Base-by-base conservation (phyloP, 2,888 invertebrate species). In the Cephus sareptanus region DNA sequence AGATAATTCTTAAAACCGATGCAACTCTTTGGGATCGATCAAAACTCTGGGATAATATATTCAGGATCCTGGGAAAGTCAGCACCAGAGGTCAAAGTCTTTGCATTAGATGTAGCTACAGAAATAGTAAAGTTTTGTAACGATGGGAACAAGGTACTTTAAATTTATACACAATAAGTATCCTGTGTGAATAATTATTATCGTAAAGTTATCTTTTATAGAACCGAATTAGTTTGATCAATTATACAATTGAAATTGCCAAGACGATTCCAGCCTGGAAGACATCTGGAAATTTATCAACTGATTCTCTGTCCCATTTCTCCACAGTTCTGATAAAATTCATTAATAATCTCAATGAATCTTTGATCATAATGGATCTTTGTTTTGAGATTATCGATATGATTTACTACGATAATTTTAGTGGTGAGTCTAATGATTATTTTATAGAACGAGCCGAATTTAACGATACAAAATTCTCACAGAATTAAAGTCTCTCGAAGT, bases 371-470 rank as follows among this genome's bases (percentile, higher is more conserved):
- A 82, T 80, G 9, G 83, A 88, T 79, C 83, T 90, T 33, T 89
- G 87, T 78, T 87, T 89, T 69, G 84, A 85, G 77, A 75, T 89
- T n/a, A 82, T 90, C 30, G 83, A 89, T 79, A 76, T 86, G 12
- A 82, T 87, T 34, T 78, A 83, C 71, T 80, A 34, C 31, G 33
- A 83, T 31, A 84, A 82, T 75, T 75, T 85, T 73, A 77, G 84
- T 11, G 80, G 90, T 89, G 83, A 85, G 84, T 85, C 31, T 56
- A 68, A 31, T n/a, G 33, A 71, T 31, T 71, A 71, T 71, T 34
- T 33, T 34, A 71, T 71, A 71, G 56, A 71, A 71, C 1, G 11
- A 71, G 1, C 31, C 34, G 0, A 71, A 30, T 33, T 71, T 9
- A 33, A 23, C 11, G 9, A 23, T 71, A 30, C 6, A 71, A 30